Conservation (phyloP, 2,797 vertebrate genomes). For the Catostomus latipinnis region DNA sequence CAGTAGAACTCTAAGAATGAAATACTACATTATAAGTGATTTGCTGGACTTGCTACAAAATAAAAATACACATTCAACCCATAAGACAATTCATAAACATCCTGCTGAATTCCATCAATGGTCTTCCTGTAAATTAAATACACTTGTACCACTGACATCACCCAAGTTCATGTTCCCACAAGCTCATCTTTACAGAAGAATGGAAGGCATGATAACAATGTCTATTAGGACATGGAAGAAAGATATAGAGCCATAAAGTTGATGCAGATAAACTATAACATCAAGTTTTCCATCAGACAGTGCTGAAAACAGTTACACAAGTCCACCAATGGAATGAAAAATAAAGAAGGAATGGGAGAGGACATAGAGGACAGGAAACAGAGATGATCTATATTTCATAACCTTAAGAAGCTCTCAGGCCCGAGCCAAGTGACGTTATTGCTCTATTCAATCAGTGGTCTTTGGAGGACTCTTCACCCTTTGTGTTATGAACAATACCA, state of each 20-base stretch:
- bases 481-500: constrained; percentile 69
- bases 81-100: background rate
- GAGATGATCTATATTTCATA: constrained; percentile 15
- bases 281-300: background rate
- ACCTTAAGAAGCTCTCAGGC: constrained; percentile 24
- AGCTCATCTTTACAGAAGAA: background rate
- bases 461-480: constrained; percentile 63
- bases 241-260: background rate
- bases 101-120: background rate
- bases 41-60: background rate
- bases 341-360: constrained; percentile 8
- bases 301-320: background rate
- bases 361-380: constrained; percentile 15
- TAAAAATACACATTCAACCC: background rate
- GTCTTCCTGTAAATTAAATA: background rate
- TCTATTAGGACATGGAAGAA: background rate
- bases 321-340: background rate
- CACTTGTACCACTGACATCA: background rate
- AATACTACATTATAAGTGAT: background rate
- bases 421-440: constrained; percentile 54
- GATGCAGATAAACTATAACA: background rate
- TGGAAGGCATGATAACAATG: background rate
- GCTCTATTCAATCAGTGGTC: constrained; percentile 54
- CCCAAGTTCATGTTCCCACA: constrained; percentile 14
- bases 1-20: background rate